Evolutionary conservation across 2,797 vertebrate species (phyloP).

Genomic region (Enteromius radiatus): DNA sequence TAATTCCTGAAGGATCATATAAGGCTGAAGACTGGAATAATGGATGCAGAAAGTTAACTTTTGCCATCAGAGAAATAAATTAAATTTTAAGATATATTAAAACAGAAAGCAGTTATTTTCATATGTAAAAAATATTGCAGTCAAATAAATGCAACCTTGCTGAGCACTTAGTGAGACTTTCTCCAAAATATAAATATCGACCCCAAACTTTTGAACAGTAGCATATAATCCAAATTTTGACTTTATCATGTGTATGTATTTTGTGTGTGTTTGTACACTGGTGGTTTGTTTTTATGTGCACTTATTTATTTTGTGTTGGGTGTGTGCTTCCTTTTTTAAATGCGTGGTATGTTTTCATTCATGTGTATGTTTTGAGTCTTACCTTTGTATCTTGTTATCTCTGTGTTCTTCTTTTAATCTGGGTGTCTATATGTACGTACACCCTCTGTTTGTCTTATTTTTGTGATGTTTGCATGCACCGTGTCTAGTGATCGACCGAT

Average conservation of each 20-base stretch:
- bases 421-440: conserved; percentile 12
- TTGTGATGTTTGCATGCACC: conserved; percentile 21
- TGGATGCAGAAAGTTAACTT: background rate
- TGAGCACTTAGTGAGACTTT: background rate
- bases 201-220: background rate
- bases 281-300: conserved; percentile 47
- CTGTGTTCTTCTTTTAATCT: background rate
- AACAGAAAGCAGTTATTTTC: background rate
- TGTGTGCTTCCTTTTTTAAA: conserved; percentile 14
- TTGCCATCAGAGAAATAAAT: background rate
- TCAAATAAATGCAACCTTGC: background rate
- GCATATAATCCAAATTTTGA: background rate
- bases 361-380: conserved; percentile 5
- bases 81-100: background rate
- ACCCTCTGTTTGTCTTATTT: conserved; percentile 20
- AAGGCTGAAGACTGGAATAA: background rate
- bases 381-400: background rate
- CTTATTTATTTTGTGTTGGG: conserved; percentile 19
- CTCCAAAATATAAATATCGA: background rate
- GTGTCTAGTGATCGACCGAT: background rate
- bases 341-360: background rate
- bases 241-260: conserved; percentile 12
- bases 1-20: background rate
- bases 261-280: conserved; percentile 28
- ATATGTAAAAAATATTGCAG: no score